A percentile compares a stretch with the other conserved stretches of the same genome.
These are phyloP conservation scores for Andricus quercusramuli DNA, from an alignment of 2,888 invertebrate genomes.

Conservation along the genomic window DNA sequence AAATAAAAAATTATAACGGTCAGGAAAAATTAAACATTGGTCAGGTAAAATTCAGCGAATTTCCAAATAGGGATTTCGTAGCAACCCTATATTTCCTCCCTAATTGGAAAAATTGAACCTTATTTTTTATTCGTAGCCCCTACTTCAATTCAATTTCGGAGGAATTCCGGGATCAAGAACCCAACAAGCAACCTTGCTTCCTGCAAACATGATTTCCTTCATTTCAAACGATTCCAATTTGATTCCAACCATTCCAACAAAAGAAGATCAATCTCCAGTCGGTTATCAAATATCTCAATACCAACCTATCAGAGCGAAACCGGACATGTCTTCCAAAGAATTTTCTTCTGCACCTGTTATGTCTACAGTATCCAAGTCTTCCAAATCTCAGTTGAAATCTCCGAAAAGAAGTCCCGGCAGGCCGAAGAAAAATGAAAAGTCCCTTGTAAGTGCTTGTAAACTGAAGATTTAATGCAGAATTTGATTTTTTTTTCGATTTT, in stretches of 20 bases:
- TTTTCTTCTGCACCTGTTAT: not conserved
- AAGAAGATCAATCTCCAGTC: conserved; percentile 35
- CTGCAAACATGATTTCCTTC: conserved; percentile 51
- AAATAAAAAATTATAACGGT: no score
- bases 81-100: not conserved
- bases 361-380: conserved; percentile 18
- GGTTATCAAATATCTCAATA: conserved; percentile 12
- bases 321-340: conserved; percentile 3
- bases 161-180: conserved; percentile 46
- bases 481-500: not conserved
- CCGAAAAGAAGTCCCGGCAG: conserved; percentile 62
- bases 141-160: conserved; percentile 63
- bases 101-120: not conserved
- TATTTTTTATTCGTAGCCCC: conserved; percentile 59
- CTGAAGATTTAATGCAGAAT: not conserved
- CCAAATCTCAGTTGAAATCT: conserved; percentile 17
- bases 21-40: no score
- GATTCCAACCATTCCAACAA: conserved; percentile 29
- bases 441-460: conserved; percentile 2
- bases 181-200: conserved; percentile 54
- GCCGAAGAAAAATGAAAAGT: conserved; percentile 62
- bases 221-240: conserved; percentile 43
- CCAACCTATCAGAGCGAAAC: conserved; percentile 12
- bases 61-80: no score
- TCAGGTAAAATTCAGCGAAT: no score